Base-by-base conservation (phyloP, 2,113 vertebrate genomes). In the Aramus guarauna region DNA sequence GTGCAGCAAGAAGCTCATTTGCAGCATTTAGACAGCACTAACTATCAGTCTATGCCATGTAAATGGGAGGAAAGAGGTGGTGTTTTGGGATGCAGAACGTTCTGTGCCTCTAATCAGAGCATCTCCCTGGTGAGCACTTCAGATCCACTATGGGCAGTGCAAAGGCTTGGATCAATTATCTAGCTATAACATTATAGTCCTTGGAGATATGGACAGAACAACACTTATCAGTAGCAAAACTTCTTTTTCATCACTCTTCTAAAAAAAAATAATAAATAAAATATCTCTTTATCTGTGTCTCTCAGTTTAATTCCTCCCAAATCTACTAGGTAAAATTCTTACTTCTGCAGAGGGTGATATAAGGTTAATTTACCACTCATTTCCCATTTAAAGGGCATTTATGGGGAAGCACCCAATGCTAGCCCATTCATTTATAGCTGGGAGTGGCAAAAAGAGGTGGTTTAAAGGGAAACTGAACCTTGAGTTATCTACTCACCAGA, bases 31-130 rank as follows among this genome's bases (percentile, higher is more conserved):
- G 73, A 88, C 83, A 85, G 62, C 69, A 67, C 67, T 81, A 82
- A 83, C 92, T 96, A 95, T 97, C 91, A 84, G 93, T 97, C 97
- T 94, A 64, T 86, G 89, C 80, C 93, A 96, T 78, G 91, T 78
- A 96, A 97, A 97, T 92, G 69, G 91, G 80, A 94, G 75, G 62
- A 66, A 95, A 95, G 78, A 93, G 74, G 80, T 80, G 77, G 60
- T 76, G 81, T 88, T 95, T 87, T 66, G 89, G 82, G 96, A 96
- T 88, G 84, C 78, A 95, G 85, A 95, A 85, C 0, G 0, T 81
- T 84, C 76, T 93, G 81, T 85, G 80, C 47, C 72, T 86, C 58
- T 58, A 91, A 94, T 93, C 92, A 91, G 81, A 85, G 47, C 60
- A 76, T 66, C 87, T 97, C 95, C 85, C 96, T 45, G 7, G 66